These are phyloP conservation scores for Patella depressa DNA, from an alignment of 2,888 invertebrate genomes.

Conservation along the genomic window DNA sequence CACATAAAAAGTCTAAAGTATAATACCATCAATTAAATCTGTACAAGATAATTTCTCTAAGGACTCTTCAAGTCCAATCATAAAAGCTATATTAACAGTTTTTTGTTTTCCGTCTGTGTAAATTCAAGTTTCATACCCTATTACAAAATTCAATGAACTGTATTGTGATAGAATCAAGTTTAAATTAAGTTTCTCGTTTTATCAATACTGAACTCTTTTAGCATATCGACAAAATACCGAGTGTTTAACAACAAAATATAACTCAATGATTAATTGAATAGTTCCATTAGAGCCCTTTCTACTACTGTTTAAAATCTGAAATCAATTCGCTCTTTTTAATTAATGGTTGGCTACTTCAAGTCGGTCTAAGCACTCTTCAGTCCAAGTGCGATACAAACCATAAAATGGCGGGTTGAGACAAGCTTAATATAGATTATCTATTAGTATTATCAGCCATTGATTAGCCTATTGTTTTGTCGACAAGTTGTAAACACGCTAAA, in stretches of 20 bases:
- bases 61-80: too few species aligned
- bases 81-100: too few species aligned
- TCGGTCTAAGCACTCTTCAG: not conserved
- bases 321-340: constrained; percentile 7
- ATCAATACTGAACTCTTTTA: constrained; percentile 3
- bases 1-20: too few species aligned
- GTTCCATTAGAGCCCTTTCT: constrained; percentile 3
- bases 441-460: constrained; percentile 1
- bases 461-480: constrained; percentile 7
- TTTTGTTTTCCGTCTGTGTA: too few species aligned
- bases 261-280: not conserved
- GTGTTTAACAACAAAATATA: constrained; percentile 10
- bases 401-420: not conserved
- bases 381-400: not conserved
- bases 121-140: too few species aligned
- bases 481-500: constrained; percentile 9
- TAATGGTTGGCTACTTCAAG: not conserved
- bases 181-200: too few species aligned
- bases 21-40: too few species aligned
- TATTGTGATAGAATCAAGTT: too few species aligned
- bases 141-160: too few species aligned
- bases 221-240: not conserved
- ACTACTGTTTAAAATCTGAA: not conserved
- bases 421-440: constrained; percentile 1
- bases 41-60: too few species aligned